Evolutionary conservation across 2,888 invertebrate species (phyloP), one percentile per base, ranked within the genome.

Genomic region (Lepidocyrtoides sp.): DNA sequence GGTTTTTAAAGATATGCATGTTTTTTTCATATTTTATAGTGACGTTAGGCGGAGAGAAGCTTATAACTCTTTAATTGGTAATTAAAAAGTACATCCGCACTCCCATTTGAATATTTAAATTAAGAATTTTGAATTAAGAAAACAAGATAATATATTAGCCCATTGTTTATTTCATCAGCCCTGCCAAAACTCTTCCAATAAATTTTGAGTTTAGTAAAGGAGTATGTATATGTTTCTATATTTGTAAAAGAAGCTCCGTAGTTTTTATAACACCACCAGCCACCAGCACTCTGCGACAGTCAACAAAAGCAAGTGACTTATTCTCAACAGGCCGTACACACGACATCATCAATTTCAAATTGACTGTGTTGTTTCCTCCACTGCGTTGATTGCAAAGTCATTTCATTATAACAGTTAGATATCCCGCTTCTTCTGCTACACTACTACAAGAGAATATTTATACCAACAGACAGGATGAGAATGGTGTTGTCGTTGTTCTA

Each of bases 331-430:
- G 32, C 32, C n/a, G n/a, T 36, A 41, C 41, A 72, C 17, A 72
- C 69, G 69, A 72, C 51, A 75, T 48, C 48, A 75, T 48, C 75
- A 44, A 75, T 48, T 72, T 75, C 44, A 44, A 12, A 75, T 48
- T 26, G 75, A 48, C 23, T 44, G 17, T 1, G 41, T 20, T 41
- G 20, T 48, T 66, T 66, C 3, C 66, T 29, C n/a, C 66, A 3
- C 32, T 7, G 75, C 14, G 14, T 48, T 75, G 48, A 75, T 75
- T 75, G 44, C 75, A n/a, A 48, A 75, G 10, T 26, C 75, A 69
- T 36, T 57, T 69, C 32, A 63, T 63, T 63, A 63, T 23, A 63
- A 8, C 60, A 69, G 69, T 4, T 8, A 66, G 8, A n/a, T 4
- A 29, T 26, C 12, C 8, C 17, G 14, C 14, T 36, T 66, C 1